These are phyloP conservation scores for mouse (Mus musculus) DNA, from an alignment of 2,113 vertebrate species.

Conservation along the genomic window GRCm39 chr16:74407501-74408000, in stretches of 20 bases:
- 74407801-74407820: not conserved
- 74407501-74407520: not conserved
- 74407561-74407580: not conserved
- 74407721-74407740: not conserved
- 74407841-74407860: not conserved
- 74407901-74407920: not conserved
- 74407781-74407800: not conserved
- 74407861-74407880: not conserved
- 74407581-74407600: not conserved
- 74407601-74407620: not conserved
- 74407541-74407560: not conserved
- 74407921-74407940: not conserved
- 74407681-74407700: not conserved
- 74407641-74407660: not conserved
- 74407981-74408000: not conserved
- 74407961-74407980: not conserved
- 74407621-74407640: too few relatives aligned
- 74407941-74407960: not conserved
- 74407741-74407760: not conserved
- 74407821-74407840: not conserved
- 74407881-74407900: not conserved
- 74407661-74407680: not conserved
- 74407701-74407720: not conserved
- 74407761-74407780: not conserved
- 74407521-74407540: not conserved